These are phyloP conservation scores for Nymphalis urticae DNA, from an alignment of 2,888 invertebrate species.

Conservation along the genomic window DNA sequence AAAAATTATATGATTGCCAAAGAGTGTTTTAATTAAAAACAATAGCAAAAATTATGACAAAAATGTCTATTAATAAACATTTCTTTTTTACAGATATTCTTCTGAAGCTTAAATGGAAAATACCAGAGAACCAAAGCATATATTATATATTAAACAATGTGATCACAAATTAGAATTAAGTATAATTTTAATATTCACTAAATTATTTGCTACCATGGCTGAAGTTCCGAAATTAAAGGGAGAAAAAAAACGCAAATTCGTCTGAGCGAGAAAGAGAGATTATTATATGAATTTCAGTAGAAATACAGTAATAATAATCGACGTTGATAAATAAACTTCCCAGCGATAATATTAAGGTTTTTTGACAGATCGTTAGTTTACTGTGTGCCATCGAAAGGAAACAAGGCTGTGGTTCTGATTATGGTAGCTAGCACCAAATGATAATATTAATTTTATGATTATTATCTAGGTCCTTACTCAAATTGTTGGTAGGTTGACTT, in stretches of 20 bases:
- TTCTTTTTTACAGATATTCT: slow-evolving; percentile 46
- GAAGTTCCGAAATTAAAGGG: background rate
- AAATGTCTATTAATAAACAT: background rate
- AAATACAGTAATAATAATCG: no score
- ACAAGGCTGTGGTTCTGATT: background rate
- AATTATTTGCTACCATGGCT: background rate
- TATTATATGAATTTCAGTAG: no score
- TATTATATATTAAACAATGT: background rate
- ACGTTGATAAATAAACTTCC: no score
- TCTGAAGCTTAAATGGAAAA: slow-evolving; percentile 45
- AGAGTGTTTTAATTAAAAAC: background rate
- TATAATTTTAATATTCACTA: background rate
- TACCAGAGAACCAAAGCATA: slow-evolving; percentile 48
- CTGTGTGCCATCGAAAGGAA: no score
- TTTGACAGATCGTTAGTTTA: no score
- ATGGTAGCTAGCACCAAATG: background rate
- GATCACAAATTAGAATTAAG: slow-evolving; percentile 10
- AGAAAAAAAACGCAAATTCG: background rate
- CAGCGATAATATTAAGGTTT: no score
- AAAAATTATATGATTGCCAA: no score
- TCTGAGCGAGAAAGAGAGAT: background rate
- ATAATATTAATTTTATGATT: background rate
- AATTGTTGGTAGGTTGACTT: background rate
- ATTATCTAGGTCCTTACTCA: background rate
- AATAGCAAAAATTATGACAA: background rate